These are phyloP conservation scores for Nannospalax galili DNA, from an alignment of 2,113 vertebrate species.

Conservation along the genomic window DNA sequence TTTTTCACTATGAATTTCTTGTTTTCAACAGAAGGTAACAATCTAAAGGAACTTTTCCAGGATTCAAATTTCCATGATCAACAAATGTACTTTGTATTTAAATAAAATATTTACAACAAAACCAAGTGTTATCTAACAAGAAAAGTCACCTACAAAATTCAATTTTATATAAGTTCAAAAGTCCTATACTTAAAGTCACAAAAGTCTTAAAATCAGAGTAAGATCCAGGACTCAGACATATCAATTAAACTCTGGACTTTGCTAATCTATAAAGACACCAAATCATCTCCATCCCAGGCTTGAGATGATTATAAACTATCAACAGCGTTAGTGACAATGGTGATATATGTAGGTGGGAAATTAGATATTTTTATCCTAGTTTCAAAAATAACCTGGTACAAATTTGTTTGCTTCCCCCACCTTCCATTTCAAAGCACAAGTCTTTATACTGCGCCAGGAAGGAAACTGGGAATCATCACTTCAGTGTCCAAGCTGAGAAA, in stretches of 20 bases:
- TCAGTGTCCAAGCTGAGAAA: neutral
- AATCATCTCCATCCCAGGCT: neutral
- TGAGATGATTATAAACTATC: neutral
- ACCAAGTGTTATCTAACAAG: neutral
- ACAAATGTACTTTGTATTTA: neutral
- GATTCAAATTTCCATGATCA: neutral
- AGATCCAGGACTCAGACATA: neutral
- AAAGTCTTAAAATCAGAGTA: neutral
- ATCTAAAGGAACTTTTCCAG: neutral
- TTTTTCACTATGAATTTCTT: neutral
- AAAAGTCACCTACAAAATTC: neutral
- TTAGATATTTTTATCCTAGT: neutral
- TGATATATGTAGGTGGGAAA: neutral
- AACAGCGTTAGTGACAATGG: neutral
- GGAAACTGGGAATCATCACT: neutral
- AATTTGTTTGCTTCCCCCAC: neutral
- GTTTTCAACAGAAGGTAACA: neutral
- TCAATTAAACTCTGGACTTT: neutral
- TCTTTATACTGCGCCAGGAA: neutral
- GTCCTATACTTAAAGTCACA: neutral
- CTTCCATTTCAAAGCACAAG: constrained; percentile 8
- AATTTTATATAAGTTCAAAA: neutral
- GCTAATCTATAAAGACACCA: neutral
- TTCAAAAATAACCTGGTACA: neutral
- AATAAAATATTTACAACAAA: constrained; percentile 18